Evolutionary conservation across 2,797 vertebrate genomes (phyloP), one percentile per base, ranked within the genome.

Genomic region (Fistularia tabacaria): DNA sequence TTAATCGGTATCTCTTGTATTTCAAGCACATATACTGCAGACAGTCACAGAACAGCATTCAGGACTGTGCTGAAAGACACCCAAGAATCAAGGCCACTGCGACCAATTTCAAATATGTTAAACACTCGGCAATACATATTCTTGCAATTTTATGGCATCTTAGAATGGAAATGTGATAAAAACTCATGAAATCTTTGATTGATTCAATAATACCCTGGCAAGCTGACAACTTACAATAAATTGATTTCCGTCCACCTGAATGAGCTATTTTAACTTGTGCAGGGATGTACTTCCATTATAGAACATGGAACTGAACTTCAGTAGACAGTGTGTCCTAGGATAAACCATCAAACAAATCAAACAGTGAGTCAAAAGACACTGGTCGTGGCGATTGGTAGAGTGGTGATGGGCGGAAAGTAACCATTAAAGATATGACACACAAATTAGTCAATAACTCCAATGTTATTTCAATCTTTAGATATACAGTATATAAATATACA

Each of bases 101-200:
- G 69, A 57, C 57, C 54, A 74, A 76, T 79, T 51, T 52, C 11
- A 64, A 65, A 46, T 79, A 88, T 82, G 69, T 46, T 52, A 73
- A 84, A 83, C 69, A 73, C 71, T 76, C 64, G 13, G 73, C 58
- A 64, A 59, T 53, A 70, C 56, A 62, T 79, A 77, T 75, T 71
- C 54, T 62, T 48, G 59, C 61, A 64, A 15, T 68, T 66, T 52
- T 50, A 60, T 67, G 59, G 62, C 36, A 66, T 74, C 63, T 72
- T 66, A 54, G 38, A 44, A 10, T 60, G 50, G 42, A 48, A 48
- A n/a, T 9, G 40, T 41, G 51, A 71, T 47, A 74, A 49, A 66
- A 79, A 66, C 65, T 56, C 61, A 57, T 41, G 7, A 69, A 42
- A 7, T 46, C 49, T 66, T n/a, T 14, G 36, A 9, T 13, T 14